These are phyloP conservation scores for Callosobruchus maculatus DNA, from an alignment of 2,888 invertebrate species.

Conservation along the genomic window DNA sequence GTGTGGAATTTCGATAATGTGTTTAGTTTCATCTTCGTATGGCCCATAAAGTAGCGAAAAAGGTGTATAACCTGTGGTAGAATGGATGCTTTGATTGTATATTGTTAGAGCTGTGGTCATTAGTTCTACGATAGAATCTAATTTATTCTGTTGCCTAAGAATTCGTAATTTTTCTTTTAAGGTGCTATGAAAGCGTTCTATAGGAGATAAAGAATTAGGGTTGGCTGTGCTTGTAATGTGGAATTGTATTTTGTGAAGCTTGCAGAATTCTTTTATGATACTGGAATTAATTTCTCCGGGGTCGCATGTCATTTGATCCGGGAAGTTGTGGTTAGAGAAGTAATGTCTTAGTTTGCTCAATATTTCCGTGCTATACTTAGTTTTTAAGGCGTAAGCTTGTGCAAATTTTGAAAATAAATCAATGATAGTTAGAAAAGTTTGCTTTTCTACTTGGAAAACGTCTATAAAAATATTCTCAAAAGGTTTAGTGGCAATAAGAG, in stretches of 20 bases:
- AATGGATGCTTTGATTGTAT: background rate
- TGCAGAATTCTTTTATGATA: slow-evolving; percentile 8
- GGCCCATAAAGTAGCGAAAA: background rate
- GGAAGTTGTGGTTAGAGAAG: slow-evolving; percentile 14
- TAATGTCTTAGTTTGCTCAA: slow-evolving; percentile 16
- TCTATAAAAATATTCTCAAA: background rate
- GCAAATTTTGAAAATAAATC: slow-evolving; percentile 9
- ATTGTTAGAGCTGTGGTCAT: background rate
- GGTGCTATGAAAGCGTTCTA: slow-evolving; percentile 1
- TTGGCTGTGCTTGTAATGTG: slow-evolving; percentile 1
- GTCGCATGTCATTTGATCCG: slow-evolving; percentile 13
- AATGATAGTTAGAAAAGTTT: slow-evolving; percentile 13
- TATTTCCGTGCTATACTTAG: slow-evolving; percentile 6
- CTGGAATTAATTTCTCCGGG: slow-evolving; percentile 14
- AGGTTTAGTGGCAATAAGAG: slow-evolving; percentile 15
- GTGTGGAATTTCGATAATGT: slow-evolving; percentile 1
- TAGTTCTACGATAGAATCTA: background rate
- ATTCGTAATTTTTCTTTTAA: background rate
- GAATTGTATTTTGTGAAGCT: slow-evolving; percentile 1
- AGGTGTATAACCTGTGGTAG: background rate
- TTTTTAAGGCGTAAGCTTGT: slow-evolving; percentile 13
- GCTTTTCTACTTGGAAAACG: background rate
- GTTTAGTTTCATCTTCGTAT: background rate
- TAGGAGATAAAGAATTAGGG: slow-evolving; percentile 1
- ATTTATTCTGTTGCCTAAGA: slow-evolving; percentile 4